Base-by-base conservation (phyloP, 2,888 invertebrate genomes). In the Metopia argyrocephala region DNA sequence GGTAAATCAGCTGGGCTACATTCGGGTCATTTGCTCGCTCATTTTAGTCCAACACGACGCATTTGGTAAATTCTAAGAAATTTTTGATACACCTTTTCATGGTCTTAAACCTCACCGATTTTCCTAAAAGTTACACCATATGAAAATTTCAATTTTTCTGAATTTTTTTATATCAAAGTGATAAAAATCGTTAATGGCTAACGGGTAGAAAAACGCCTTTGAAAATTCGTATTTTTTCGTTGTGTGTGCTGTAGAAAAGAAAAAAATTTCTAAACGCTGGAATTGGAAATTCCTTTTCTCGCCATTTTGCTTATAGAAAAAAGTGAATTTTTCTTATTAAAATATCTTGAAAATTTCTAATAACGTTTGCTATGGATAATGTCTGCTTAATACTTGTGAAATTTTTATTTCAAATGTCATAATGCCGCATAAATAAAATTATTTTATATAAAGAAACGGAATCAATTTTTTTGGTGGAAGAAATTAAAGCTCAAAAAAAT, bases 231-330 rank as follows among this genome's bases (percentile, higher is more conserved):
- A 84, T 83, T 84, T 85, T 84, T 85, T 73, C 85, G 85, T 84
- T 84, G 82, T 84, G 82, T 81, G 78, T 81, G 74, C 54, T 68
- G 62, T 75, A 70, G 70, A 78, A 81, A 69, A 81, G 84, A 84
- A 84, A 84, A 85, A 85, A 86, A 85, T 83, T 85, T 86, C 82
- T 85, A 81, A 81, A 84, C 84, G 85, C 86, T 87, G 87, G 86
- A 87, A 87, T 85, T 85, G 85, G 84, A 86, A 88, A 87, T 86
- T 83, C 83, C 82, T 84, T 81, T 81, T 81, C 85, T 85, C 89
- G 89, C 88, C 88, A 88, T 89, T 89, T 88, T 88, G 87, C 88
- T 85, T 87, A 78, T 85, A 84, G 85, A 82, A 84, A 85, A 84
- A 83, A 79, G 70, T 81, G 74, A 76, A 68, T 76, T 84, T 87